These are phyloP conservation scores for Adelphocoris suturalis DNA, from an alignment of 2,888 invertebrate species.

Conservation along the genomic window DNA sequence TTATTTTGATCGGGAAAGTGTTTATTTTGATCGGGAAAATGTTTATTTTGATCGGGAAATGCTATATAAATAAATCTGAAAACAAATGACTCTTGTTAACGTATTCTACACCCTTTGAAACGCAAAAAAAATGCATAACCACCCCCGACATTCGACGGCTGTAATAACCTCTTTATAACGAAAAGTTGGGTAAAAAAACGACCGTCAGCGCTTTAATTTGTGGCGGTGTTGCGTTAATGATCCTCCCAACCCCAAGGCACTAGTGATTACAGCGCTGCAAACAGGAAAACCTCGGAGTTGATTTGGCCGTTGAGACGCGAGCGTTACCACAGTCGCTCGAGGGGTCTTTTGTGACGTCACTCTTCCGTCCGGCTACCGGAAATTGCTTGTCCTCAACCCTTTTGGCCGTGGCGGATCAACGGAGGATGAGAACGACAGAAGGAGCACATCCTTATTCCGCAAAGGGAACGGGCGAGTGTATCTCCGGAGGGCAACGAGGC, in stretches of 20 bases:
- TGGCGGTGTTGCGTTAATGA: no score
- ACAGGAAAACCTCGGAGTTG: not conserved
- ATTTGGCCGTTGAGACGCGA: not conserved
- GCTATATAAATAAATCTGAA: no score
- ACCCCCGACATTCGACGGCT: no score
- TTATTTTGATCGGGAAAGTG: no score
- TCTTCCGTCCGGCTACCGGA: conserved; percentile 11
- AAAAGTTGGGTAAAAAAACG: no score
- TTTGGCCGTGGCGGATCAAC: not conserved
- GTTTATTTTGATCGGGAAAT: no score
- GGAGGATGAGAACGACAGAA: not conserved
- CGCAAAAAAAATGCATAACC: no score
- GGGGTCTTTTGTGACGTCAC: conserved; percentile 33
- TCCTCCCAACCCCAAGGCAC: not conserved
- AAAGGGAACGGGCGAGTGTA: not conserved
- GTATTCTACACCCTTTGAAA: no score
- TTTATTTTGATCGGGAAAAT: no score
- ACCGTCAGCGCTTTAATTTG: no score
- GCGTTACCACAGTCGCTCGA: not conserved
- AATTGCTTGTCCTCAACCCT: not conserved
- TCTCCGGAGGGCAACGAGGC: not conserved
- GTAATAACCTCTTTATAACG: no score
- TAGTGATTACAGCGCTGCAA: not conserved
- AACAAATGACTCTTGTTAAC: no score
- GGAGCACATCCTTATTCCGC: not conserved